Percentiles rank a stretch among this genome's conserved stretches.
Evolutionary conservation across 92 coral and sea anemone species (phyloP).

Genomic region (Nematostella vectensis): DNA sequence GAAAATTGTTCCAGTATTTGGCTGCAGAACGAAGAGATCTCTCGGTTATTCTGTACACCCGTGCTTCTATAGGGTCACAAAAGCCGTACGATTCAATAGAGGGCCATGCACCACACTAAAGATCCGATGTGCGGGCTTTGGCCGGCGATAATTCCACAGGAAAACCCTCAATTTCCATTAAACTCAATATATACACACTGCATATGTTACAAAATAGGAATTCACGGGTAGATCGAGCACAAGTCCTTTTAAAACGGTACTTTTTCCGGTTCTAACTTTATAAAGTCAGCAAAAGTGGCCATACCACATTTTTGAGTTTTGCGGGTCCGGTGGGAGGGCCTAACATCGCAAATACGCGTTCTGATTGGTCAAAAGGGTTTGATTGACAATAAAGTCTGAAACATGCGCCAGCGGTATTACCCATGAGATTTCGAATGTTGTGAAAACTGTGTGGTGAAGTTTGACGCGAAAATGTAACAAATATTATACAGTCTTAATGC

Average conservation of each 20-base stretch:
- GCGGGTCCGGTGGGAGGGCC: slow-evolving; percentile 83
- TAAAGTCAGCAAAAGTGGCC: slow-evolving; percentile 34
- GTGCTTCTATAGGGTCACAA: slow-evolving; percentile 58
- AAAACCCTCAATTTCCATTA: slow-evolving; percentile 19
- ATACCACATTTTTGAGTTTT: slow-evolving; percentile 66
- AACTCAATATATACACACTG: slow-evolving; percentile 21
- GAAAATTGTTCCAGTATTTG: neutral
- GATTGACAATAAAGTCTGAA: slow-evolving; percentile 58
- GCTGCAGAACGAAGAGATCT: neutral
- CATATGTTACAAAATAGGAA: slow-evolving; percentile 21
- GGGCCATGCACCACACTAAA: too few relatives aligned
- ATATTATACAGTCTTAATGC: too few relatives aligned
- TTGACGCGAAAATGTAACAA: too few relatives aligned
- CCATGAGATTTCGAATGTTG: neutral
- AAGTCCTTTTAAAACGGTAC: slow-evolving; percentile 11
- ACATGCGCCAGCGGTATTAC: slow-evolving; percentile 35
- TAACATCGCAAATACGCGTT: slow-evolving; percentile 40
- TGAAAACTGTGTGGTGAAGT: too few relatives aligned
- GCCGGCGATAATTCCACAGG: slow-evolving; percentile 38
- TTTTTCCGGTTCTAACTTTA: slow-evolving; percentile 28
- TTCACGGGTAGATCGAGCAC: slow-evolving; percentile 1
- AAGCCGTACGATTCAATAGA: slow-evolving; percentile 83
- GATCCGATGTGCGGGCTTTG: slow-evolving; percentile 35
- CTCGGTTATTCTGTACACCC: slow-evolving; percentile 6
- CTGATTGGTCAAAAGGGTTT: slow-evolving; percentile 65